Base-by-base conservation (phyloP, 2,888 invertebrate genomes). In the Subacronicta megacephala region DNA sequence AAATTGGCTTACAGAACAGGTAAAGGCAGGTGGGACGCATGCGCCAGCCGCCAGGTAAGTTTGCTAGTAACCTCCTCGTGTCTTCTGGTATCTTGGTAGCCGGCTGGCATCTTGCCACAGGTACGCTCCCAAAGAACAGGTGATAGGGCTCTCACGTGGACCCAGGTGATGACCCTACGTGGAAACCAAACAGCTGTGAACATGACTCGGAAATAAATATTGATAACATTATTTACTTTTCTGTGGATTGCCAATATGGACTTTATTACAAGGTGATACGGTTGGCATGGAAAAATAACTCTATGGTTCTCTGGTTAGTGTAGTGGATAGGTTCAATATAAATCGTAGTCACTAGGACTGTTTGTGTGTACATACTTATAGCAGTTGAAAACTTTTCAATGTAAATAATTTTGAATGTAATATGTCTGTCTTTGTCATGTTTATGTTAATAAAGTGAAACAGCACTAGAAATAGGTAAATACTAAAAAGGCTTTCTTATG, bases 81-180 rank as follows among this genome's bases (percentile, higher is more conserved):
- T 26, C 37, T 78, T 76, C 75, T 92, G 83, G 53, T 74, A 62
- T 72, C 94, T 93, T 93, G 86, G 93, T 94, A 93, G 84, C 77
- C 85, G 93, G 88, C 93, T 94, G 94, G 94, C 94, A 94, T 86
- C 79, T 89, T 94, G 94, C 94, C 94, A 94, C 94, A 94, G 94
- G 94, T 94, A 94, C 81, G 89, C 88, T 90, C 85, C 88, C 88
- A 85, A 88, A 85, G 75, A 76, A 75, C 90, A 89, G 89, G 90
- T 90, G 89, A 78, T 72, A 77, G 60, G 80, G 77, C 77, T 86
- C 88, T 83, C 87, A 85, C 74, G 81, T 69, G 81, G 80, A 75
- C 72, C 79, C 55, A 69, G 72, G 82, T 83, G 84, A 77, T 85
- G 86, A 89, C 89, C 89, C 85, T 85, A 80, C 41, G 53, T 49